Evolutionary conservation across 2,113 vertebrate species (phyloP), one percentile per base, ranked within the genome.

Genomic region (Cettia cetti): DNA sequence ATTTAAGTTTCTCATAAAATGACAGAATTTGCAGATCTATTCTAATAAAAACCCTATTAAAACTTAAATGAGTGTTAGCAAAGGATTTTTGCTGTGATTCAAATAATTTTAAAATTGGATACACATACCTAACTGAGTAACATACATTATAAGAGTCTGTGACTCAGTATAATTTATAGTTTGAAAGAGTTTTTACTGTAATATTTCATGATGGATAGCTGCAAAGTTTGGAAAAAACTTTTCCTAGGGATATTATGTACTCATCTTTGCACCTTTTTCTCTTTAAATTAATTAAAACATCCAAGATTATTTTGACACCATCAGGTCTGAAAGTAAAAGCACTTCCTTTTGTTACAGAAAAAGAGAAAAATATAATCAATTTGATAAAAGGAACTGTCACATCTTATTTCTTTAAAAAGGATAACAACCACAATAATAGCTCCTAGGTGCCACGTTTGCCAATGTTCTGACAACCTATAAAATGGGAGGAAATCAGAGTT

Each of bases 11-110:
- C 87, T 90, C 94, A 88, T 69, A 91, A 95, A 91, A 85, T 79
- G 70, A 86, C 19, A 42, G 59, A 70, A 90, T 72, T 85, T 88
- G 42, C 39, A 72, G 70, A 66, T 88, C 54, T 88, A 65, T 93
- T 95, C 85, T 60, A 93, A 86, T 93, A 85, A 94, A 93, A 95
- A 87, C 23, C 54, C 91, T 85, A 68, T 85, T 84, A 85, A 95
- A 94, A 7, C 52, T 66, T 82, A 91, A 77, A 85, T 95, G 21
- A 91, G 54, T 94, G 42, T 66, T 95, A 77, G 54, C 15, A 80
- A 93, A 80, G 72, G 35, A 86, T 93, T 95, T 84, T 87, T 91
- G n/a, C 31, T 30, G 37, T 52, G 42, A 82, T 65, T 86, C 45
- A 85, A 77, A 70, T 88, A 52, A 80, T 74, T 93, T 95, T 93